Evolutionary conservation across 2,797 vertebrate species (phyloP).

Genomic region (Lateolabrax maculatus): DNA sequence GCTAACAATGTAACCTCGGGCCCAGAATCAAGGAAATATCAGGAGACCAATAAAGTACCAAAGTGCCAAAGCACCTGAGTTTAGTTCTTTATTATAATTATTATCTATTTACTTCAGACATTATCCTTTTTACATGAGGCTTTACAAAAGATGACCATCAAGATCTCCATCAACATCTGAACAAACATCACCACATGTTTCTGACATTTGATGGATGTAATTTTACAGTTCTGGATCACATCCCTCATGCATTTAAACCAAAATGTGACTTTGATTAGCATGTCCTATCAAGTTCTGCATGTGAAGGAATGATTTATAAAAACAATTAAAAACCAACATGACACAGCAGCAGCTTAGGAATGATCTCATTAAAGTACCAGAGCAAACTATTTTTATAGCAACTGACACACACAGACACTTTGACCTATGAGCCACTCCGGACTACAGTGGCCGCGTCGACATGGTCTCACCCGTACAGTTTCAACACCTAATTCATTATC

Average conservation of each 20-base stretch:
- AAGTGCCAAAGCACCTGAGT: slow-evolving; percentile 25
- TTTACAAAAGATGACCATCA: neutral
- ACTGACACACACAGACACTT: slow-evolving; percentile 67
- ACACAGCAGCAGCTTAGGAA: slow-evolving; percentile 58
- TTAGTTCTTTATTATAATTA: neutral
- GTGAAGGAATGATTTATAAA: slow-evolving; percentile 40
- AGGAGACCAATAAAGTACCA: slow-evolving; percentile 58
- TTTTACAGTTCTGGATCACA: neutral
- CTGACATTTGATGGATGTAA: slow-evolving; percentile 7
- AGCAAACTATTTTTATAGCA: slow-evolving; percentile 78
- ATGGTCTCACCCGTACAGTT: slow-evolving; percentile 75
- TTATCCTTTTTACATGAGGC: slow-evolving; percentile 1
- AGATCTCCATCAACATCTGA: neutral
- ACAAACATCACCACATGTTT: neutral
- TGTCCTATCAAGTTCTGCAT: neutral
- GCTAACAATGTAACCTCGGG: slow-evolving; percentile 77
- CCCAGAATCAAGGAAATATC: slow-evolving; percentile 56
- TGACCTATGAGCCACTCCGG: slow-evolving; percentile 75
- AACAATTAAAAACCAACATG: slow-evolving; percentile 68
- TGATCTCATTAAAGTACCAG: slow-evolving; percentile 75
- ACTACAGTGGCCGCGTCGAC: slow-evolving; percentile 74
- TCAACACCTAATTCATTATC: slow-evolving; percentile 89
- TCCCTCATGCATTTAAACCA: neutral
- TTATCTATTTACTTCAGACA: slow-evolving; percentile 5
- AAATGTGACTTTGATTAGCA: neutral